Evolutionary conservation across 2,797 vertebrate genomes (phyloP), one percentile per base, ranked within the genome.

Genomic region (Mormyrus proboscirostris): DNA sequence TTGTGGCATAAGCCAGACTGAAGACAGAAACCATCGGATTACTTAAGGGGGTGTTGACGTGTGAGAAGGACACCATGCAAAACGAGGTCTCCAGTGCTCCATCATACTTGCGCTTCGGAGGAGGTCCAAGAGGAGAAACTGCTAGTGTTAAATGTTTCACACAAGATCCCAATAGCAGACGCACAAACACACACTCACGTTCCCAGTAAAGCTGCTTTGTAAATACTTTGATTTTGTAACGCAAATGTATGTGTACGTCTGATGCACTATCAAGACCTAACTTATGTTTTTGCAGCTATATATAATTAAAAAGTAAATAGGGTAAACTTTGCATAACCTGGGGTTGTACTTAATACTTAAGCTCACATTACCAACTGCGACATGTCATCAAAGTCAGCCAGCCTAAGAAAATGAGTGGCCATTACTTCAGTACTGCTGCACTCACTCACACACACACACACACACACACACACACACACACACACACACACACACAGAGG

Each of bases 31-130:
- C 65, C 53, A 33, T 51, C 44, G 8, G 55, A 82, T 82, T 83
- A 85, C 89, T 90, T 92, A 92, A 93, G 91, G 91, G 93, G 92
- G 92, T 92, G 92, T 90, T 93, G 94, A 94, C 90, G 89, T 91
- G 91, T 92, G 90, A 91, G 91, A 93, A 91, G 89, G 91, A 92
- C 91, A 89, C 90, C 79, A 89, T 41, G 53, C 41, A 33, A 84
- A 57, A 44, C 90, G 69, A 82, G 92, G 92, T 92, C 91, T 88
- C 86, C 1, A 51, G 9, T 16, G 19, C 10, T 19, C 91, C 91
- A 91, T 92, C 92, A 90, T 91, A 92, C 88, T 90, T 76, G 2
- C 10, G 2, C 53, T 44, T 65, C 8, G 73, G 79, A 44, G 29
- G 44, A 83, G 89, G 41, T 69, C 83, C 88, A 91, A 87, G 44